Percentiles rank a stretch among this genome's conserved stretches.
phyloP scores from a whole-genome alignment of 2,113 vertebrate species.

The western clawed frog (Xenopus tropicalis) region UCB_Xtro_10.0 CM004451.2:6054501-6055000 shows the following conservation, averaged over 20 bases:
- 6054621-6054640: conserved; percentile 31
- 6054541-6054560: conserved; percentile 30
- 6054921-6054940: background rate
- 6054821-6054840: conserved; percentile 34
- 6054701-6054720: background rate
- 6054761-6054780: background rate
- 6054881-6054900: conserved; percentile 46
- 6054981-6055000: background rate
- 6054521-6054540: conserved; percentile 17
- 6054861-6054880: conserved; percentile 39
- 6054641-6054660: conserved; percentile 32
- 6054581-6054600: background rate
- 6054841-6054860: conserved; percentile 32
- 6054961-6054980: conserved; percentile 14
- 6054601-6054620: conserved; percentile 24
- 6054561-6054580: conserved; percentile 23
- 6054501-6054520: conserved; percentile 36
- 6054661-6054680: conserved; percentile 34
- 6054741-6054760: conserved; percentile 37
- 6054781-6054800: conserved; percentile 40
- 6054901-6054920: conserved; percentile 29
- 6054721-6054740: conserved; percentile 41
- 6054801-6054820: conserved; percentile 25
- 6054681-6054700: conserved; percentile 38
- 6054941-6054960: conserved; percentile 24